Evolutionary conservation across 2,888 invertebrate species (phyloP), one percentile per base, ranked within the genome.

Genomic region (Lottia scabra): DNA sequence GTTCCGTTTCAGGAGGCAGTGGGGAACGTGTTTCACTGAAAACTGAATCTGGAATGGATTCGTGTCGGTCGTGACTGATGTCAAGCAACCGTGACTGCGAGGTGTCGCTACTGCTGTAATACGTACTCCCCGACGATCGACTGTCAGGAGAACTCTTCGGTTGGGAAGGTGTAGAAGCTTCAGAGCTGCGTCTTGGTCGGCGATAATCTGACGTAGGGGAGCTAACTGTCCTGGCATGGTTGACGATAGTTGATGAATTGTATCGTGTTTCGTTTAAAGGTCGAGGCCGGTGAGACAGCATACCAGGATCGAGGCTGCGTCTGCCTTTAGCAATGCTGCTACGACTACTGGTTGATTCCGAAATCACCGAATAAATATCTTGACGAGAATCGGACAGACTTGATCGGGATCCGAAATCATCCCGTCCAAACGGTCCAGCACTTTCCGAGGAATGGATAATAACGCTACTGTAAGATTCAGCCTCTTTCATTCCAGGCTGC

Each of bases 391-490:
- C 80, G 5, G 75, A 68, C n/a, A 80, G 65, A 73, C 80, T 84
- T 38, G 80, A 80, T 19, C 77, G 78, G 8, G 83, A 83, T 30
- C 83, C 82, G 30, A 79, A 76, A 44, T 85, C 83, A 74, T 84
- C 85, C 26, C 80, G 67, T 48, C 84, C 84, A 72, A 85, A 84
- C 1, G 80, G 83, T 16, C 80, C 79, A 3, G 80, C 75, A 44
- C 77, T 78, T 66, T 81, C 83, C 30, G 81, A 75, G 13, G 84
- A 80, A 75, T 86, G 85, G 48, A 86, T 86, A 12, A 86, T 78
- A 43, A 86, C 82, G 78, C 86, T 86, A 64, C 74, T 83, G 74
- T 83, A 86, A 0, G 86, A 86, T 68, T 83, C 84, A 1, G 86
- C 84, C 68, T 83, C 84, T 48, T 79, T 79, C 76, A 86, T 76